Conservation (phyloP, 2,113 vertebrate genomes). For the Nannospalax galili region DNA sequence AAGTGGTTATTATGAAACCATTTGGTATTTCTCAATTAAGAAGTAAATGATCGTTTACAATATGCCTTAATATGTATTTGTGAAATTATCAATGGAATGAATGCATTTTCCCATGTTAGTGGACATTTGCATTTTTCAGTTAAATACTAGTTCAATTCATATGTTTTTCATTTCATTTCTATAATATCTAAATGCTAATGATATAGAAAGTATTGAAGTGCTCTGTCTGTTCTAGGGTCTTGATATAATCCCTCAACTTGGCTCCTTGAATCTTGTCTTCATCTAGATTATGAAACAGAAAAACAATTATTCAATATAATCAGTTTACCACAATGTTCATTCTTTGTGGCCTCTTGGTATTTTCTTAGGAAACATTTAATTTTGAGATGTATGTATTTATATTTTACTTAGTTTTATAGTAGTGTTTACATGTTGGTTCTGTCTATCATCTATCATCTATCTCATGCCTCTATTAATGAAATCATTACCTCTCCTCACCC, state of each 20-base stretch:
- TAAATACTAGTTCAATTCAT: background rate
- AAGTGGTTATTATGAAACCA: background rate
- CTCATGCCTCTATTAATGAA: background rate
- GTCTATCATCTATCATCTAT: background rate
- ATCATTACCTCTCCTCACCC: background rate
- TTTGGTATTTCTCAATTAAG: background rate
- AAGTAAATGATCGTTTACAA: background rate
- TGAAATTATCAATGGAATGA: background rate
- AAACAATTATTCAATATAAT: background rate
- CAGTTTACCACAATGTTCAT: background rate
- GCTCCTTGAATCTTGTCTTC: background rate
- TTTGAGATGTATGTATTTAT: background rate
- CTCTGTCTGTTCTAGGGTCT: background rate
- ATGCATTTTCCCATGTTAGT: background rate
- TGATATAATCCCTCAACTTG: background rate
- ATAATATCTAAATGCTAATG: background rate
- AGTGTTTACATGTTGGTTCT: background rate
- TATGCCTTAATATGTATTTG: background rate
- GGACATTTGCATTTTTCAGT: background rate
- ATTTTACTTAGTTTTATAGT: background rate
- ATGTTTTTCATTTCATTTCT: background rate
- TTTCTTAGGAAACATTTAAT: background rate
- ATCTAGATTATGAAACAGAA: background rate
- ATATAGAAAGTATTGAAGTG: background rate
- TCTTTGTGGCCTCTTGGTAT: background rate